Evolutionary conservation across 2,797 vertebrate genomes (phyloP).

Genomic region (Bovichtus diacanthus): DNA sequence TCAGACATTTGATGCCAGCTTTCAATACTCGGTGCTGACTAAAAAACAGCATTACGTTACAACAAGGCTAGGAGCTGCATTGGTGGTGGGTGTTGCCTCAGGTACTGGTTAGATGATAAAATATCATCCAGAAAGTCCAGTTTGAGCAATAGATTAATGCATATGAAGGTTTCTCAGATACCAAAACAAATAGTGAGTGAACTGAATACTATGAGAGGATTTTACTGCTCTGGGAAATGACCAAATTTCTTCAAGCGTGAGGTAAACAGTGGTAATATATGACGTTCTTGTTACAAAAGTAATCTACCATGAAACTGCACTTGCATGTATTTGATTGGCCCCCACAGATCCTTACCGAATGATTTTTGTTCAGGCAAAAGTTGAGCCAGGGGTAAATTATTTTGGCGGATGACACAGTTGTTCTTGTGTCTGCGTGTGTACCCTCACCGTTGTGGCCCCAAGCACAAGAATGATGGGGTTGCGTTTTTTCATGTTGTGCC

Average conservation of each 20-base stretch:
- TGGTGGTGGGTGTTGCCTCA: slow-evolving; percentile 12
- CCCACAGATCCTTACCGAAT: neutral
- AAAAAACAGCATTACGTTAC: neutral
- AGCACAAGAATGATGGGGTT: slow-evolving; percentile 2
- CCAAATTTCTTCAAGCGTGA: neutral
- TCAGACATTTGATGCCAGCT: slow-evolving; percentile 6
- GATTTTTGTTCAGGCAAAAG: neutral
- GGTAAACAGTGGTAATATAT: neutral
- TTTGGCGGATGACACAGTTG: neutral
- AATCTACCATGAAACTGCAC: neutral
- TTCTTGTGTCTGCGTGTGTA: neutral
- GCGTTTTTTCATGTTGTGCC: neutral
- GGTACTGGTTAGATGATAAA: neutral
- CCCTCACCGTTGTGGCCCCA: neutral
- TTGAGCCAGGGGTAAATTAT: neutral
- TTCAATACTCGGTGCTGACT: neutral
- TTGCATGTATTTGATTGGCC: neutral
- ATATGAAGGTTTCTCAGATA: neutral
- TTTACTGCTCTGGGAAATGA: neutral
- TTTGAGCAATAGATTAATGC: neutral
- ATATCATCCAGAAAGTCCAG: slow-evolving; percentile 5
- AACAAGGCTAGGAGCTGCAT: slow-evolving; percentile 2
- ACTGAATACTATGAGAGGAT: neutral
- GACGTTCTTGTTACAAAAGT: neutral
- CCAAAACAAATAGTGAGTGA: neutral